Conservation (phyloP, 2,797 vertebrate genomes). For the Vultur gryphus region DNA sequence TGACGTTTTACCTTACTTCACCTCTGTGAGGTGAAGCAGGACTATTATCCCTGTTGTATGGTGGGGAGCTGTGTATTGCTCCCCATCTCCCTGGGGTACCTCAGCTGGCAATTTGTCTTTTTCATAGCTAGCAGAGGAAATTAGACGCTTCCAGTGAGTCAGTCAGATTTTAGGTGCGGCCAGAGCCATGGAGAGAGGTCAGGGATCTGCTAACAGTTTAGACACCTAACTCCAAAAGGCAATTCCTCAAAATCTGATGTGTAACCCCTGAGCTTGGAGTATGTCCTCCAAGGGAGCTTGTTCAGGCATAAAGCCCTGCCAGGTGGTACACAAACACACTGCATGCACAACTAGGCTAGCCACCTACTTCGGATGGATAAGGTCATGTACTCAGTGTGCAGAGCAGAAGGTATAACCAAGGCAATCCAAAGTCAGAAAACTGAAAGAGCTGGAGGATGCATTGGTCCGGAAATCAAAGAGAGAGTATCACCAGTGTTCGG, state of each 20-base stretch:
- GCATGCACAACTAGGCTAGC: not conserved
- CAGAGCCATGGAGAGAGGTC: not conserved
- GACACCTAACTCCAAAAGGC: not conserved
- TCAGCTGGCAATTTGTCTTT: not conserved
- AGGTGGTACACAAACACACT: not conserved
- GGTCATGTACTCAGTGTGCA: not conserved
- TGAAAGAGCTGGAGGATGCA: not conserved
- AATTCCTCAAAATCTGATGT: not conserved
- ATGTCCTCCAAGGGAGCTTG: not conserved
- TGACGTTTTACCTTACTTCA: not conserved
- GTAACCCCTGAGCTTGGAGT: not conserved
- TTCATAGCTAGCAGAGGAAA: not conserved
- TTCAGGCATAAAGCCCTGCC: not conserved
- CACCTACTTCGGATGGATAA: not conserved
- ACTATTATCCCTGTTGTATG: not conserved
- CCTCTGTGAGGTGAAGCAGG: not conserved
- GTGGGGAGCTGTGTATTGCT: not conserved
- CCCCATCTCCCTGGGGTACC: not conserved
- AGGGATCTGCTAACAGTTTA: not conserved
- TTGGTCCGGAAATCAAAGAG: not conserved
- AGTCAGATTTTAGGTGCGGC: not conserved
- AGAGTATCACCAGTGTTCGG: not conserved
- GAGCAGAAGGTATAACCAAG: not conserved
- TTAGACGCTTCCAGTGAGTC: not conserved
- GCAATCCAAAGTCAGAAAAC: not conserved